Percentiles rank a stretch among this genome's conserved stretches.
Evolutionary conservation across 2,113 vertebrate species (phyloP).

Genomic region (Notarius quadriscutis): DNA sequence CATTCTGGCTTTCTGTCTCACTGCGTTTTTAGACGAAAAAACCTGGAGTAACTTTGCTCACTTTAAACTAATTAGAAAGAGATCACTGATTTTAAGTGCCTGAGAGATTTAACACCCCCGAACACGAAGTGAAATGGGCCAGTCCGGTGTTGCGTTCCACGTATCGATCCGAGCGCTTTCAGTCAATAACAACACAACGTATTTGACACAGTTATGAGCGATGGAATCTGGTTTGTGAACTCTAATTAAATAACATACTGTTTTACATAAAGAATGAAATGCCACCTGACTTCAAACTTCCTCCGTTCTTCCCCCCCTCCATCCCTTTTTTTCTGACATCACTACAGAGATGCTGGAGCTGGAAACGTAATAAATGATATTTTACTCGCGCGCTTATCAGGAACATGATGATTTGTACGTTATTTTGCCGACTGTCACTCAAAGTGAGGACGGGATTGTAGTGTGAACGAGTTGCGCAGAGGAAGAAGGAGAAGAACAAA

Average conservation of each 20-base stretch:
- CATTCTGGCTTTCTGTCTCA: not conserved
- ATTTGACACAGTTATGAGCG: not conserved
- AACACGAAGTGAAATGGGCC: not conserved
- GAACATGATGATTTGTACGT: not conserved
- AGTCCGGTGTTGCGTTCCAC: not conserved
- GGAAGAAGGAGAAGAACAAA: conserved; percentile 13
- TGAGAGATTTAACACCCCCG: not conserved
- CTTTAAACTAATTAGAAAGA: not conserved
- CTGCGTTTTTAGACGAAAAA: not conserved
- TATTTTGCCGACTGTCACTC: conserved; percentile 13
- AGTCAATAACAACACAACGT: not conserved
- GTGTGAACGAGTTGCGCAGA: not conserved
- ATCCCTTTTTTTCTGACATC: not conserved
- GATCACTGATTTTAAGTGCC: not conserved
- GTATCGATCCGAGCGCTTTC: not conserved
- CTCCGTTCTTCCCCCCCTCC: not conserved
- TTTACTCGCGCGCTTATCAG: not conserved
- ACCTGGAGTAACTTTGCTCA: not conserved
- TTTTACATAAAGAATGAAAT: not conserved
- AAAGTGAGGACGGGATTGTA: not conserved
- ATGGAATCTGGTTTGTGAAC: not conserved
- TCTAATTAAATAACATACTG: not conserved
- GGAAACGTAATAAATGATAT: not conserved
- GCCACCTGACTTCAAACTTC: not conserved
- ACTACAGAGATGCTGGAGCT: not conserved